phyloP scores from a whole-genome alignment of 2,797 vertebrate genomes.

The Scolopax bukidnonensis region DNA sequence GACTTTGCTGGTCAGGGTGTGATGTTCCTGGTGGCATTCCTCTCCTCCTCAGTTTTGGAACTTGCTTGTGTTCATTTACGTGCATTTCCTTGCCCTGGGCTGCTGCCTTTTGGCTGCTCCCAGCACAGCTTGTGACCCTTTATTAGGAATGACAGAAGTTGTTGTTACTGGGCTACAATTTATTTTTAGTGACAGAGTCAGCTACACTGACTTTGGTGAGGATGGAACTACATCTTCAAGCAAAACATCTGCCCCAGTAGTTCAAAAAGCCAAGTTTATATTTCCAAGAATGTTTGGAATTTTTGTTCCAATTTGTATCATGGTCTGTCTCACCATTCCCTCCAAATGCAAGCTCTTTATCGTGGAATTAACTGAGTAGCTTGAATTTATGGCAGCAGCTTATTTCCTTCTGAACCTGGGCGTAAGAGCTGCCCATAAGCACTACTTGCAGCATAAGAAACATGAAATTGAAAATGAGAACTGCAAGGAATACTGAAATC shows the following conservation, averaged over 20 bases:
- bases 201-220: background rate
- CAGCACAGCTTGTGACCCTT: background rate
- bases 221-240: background rate
- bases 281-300: background rate
- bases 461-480: background rate
- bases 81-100: background rate
- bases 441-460: background rate
- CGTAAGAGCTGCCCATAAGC: background rate
- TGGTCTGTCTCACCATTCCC: background rate
- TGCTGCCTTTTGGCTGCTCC: background rate
- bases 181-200: background rate
- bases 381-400: background rate
- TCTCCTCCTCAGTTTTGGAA: background rate
- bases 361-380: background rate
- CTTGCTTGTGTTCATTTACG: background rate
- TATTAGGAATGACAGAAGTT: background rate
- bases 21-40: background rate
- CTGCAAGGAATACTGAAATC: background rate
- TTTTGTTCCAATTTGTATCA: background rate
- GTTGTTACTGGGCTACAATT: background rate
- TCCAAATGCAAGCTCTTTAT: background rate
- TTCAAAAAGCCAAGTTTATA: background rate
- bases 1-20: fast-evolving
- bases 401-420: background rate
- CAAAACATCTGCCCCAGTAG: background rate